Evolutionary conservation across 2,888 invertebrate genomes (phyloP).

Genomic region (Tinea trinotella): DNA sequence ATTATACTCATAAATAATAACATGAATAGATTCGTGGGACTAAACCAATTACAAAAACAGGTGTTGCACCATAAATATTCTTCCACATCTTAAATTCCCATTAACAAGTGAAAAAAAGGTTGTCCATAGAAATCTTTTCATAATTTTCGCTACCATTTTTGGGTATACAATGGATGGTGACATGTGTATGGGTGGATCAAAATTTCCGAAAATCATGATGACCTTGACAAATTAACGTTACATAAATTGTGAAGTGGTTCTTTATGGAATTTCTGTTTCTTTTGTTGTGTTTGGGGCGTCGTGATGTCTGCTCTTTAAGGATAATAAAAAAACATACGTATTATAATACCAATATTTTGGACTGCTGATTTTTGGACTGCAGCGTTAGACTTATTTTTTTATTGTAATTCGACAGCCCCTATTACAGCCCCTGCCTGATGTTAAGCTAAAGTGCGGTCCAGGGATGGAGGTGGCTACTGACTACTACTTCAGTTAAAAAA

Average conservation of each 20-base stretch:
- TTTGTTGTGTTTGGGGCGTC: constrained; percentile 37
- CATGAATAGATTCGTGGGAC: neutral
- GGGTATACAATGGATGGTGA: constrained; percentile 57
- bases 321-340: constrained; percentile 20
- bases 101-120: constrained; percentile 28
- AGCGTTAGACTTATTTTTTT: too few species aligned
- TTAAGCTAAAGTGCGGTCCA: too few species aligned
- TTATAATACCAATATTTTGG: too few species aligned
- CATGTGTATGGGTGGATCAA: constrained; percentile 43
- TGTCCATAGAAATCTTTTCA: constrained; percentile 54
- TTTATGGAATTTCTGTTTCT: neutral
- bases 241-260: constrained; percentile 2
- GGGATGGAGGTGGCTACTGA: too few species aligned
- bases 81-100: neutral
- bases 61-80: constrained; percentile 37
- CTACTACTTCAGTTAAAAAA: too few species aligned
- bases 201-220: constrained; percentile 10
- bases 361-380: too few species aligned
- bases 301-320: constrained; percentile 43
- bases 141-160: constrained; percentile 61
- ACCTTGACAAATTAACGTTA: constrained; percentile 2
- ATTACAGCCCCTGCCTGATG: too few species aligned
- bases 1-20: neutral
- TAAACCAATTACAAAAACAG: constrained; percentile 58
- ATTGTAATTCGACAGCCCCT: too few species aligned